Percentiles rank a stretch among this genome's conserved stretches.
Conservation (phyloP, 2,113 vertebrate species). For the Lutjanus erythropterus region DNA sequence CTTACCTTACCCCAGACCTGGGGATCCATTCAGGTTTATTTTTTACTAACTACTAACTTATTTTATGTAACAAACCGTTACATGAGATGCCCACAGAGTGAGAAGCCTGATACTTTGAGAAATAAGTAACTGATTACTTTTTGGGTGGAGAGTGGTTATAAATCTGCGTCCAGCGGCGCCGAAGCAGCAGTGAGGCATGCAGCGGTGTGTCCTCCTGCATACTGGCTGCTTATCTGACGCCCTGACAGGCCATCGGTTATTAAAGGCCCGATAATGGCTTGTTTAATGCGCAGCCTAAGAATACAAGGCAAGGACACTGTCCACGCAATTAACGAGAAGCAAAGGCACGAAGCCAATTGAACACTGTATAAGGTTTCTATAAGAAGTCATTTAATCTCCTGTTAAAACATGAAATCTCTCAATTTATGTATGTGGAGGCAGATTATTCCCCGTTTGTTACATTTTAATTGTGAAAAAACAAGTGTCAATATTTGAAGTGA, state of each 20-base stretch:
- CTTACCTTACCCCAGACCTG: too few relatives aligned
- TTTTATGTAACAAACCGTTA: constrained; percentile 5
- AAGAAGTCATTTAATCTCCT: constrained; percentile 10
- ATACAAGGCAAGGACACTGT: constrained; percentile 65
- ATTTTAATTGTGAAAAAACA: not conserved
- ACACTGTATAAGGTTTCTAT: not conserved
- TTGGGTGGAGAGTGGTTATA: not conserved
- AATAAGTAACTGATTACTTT: constrained; percentile 33
- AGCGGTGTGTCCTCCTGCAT: constrained; percentile 44
- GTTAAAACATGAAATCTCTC: not conserved
- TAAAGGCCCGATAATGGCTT: constrained; percentile 79
- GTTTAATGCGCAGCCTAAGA: constrained; percentile 76
- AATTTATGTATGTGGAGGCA: not conserved
- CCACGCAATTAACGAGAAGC: constrained; percentile 60
- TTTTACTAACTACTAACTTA: too few relatives aligned
- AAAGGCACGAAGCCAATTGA: constrained; percentile 29
- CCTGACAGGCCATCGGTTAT: constrained; percentile 78
- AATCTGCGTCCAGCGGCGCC: constrained; percentile 31
- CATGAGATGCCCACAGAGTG: not conserved
- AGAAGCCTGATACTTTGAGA: not conserved
- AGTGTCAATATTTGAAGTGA: not conserved
- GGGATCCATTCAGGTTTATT: too few relatives aligned
- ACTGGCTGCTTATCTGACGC: constrained; percentile 73
- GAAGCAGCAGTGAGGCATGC: constrained; percentile 41
- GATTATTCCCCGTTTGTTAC: not conserved